Conservation (phyloP, 1,140 invertebrate genomes). For the Physella acuta region DNA sequence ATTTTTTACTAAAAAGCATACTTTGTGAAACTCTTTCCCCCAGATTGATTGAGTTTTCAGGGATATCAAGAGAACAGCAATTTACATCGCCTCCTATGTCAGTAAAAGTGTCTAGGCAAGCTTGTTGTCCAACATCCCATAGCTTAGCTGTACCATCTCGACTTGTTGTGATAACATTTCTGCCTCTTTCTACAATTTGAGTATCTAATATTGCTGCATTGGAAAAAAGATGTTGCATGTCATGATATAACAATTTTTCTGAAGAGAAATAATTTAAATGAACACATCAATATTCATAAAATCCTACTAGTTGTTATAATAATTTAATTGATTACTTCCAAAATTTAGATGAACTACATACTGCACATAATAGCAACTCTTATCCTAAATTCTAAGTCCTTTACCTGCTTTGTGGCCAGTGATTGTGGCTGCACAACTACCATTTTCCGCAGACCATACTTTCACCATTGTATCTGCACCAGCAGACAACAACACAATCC, state of each 20-base stretch:
- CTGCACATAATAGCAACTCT: no score
- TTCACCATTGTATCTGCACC: constrained; percentile 72
- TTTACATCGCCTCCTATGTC: constrained; percentile 62
- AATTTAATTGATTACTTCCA: neutral
- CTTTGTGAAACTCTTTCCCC: constrained; percentile 41
- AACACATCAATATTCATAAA: neutral
- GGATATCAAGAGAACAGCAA: constrained; percentile 57
- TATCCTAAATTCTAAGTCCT: no score
- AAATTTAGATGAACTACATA: no score
- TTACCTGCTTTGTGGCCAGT: constrained; percentile 67
- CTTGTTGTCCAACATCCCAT: constrained; percentile 72
- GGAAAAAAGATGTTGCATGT: neutral
- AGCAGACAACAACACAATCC: constrained; percentile 69
- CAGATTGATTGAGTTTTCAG: constrained; percentile 48
- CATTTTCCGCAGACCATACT: constrained; percentile 73
- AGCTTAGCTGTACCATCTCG: constrained; percentile 72
- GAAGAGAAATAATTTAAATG: neutral
- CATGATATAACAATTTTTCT: neutral
- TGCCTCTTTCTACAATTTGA: constrained; percentile 71
- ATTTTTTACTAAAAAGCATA: no score
- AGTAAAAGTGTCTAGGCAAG: constrained; percentile 64
- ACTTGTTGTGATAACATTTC: constrained; percentile 73
- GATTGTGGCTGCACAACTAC: constrained; percentile 69
- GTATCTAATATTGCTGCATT: constrained; percentile 69
- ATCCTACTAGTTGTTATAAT: neutral